Percentiles rank a stretch among this genome's conserved stretches.
Conservation (phyloP, 2,113 vertebrate species). For the Dunckerocampus dactyliophorus region DNA sequence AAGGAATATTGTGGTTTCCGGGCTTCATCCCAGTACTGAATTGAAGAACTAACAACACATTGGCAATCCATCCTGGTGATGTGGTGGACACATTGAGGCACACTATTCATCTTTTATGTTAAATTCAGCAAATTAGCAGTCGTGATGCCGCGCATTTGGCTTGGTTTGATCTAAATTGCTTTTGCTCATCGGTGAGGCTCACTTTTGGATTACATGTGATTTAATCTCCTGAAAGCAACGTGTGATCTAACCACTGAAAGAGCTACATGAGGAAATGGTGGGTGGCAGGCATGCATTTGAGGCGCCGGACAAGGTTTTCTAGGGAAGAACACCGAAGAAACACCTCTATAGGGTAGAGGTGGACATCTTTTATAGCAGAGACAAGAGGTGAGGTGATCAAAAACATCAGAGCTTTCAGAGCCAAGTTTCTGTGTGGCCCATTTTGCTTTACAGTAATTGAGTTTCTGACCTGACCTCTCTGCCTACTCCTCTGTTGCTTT, state of each 20-base stretch:
- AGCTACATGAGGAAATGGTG: conserved; percentile 50
- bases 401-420: conserved; percentile 19
- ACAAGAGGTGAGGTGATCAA: conserved; percentile 32
- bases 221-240: conserved; percentile 53
- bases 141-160: background rate
- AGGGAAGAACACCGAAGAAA: conserved; percentile 44
- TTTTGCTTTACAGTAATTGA: conserved; percentile 51
- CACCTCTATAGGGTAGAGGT: conserved; percentile 12
- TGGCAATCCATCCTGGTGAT: background rate
- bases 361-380: conserved; percentile 39
- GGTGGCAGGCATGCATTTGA: conserved; percentile 38
- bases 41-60: background rate
- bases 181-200: conserved; percentile 13
- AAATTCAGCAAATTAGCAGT: conserved; percentile 3
- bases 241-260: conserved; percentile 47
- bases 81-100: conserved; percentile 2
- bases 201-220: conserved; percentile 42
- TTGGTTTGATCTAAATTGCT: conserved; percentile 21
- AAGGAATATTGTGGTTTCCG: conserved; percentile 2
- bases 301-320: conserved; percentile 26
- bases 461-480: conserved; percentile 63
- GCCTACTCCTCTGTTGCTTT: conserved; percentile 54
- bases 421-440: conserved; percentile 28
- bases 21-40: conserved; percentile 5
- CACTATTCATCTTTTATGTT: background rate